Percentiles rank a stretch among this genome's conserved stretches.
These are phyloP conservation scores for Rhinogobio ventralis DNA, from an alignment of 2,797 vertebrate genomes.

Conservation along the genomic window DNA sequence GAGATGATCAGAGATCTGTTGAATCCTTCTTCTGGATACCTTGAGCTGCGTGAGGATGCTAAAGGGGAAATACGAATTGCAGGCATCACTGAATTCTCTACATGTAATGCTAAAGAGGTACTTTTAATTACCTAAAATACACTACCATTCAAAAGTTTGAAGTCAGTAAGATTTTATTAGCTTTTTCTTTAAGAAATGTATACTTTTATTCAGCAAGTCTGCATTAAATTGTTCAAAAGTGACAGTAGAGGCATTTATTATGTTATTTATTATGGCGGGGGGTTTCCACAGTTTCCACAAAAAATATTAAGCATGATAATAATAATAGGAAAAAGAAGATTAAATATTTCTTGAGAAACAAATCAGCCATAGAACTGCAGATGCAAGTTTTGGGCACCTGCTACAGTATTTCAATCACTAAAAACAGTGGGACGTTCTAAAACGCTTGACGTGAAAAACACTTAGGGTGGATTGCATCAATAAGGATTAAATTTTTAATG, in stretches of 20 bases:
- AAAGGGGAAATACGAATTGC: constrained; percentile 89
- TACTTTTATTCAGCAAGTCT: not conserved
- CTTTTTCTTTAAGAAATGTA: not conserved
- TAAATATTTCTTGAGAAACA: too few relatives aligned
- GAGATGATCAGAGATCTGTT: constrained; percentile 94
- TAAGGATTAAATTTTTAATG: too few relatives aligned
- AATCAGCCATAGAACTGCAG: too few relatives aligned
- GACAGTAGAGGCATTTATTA: not conserved
- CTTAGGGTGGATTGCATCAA: too few relatives aligned
- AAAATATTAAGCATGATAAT: too few relatives aligned
- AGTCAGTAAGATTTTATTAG: not conserved
- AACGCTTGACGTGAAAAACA: too few relatives aligned
- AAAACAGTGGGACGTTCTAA: too few relatives aligned
- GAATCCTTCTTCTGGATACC: constrained; percentile 87
- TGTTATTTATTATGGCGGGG: too few relatives aligned
- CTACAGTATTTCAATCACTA: too few relatives aligned
- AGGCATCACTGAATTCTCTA: constrained; percentile 90
- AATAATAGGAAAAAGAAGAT: too few relatives aligned
- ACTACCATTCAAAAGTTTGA: not conserved
- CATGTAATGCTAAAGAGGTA: constrained; percentile 89
- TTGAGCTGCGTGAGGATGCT: constrained; percentile 90
- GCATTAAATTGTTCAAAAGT: not conserved
- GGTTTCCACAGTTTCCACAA: too few relatives aligned
- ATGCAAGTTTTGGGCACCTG: too few relatives aligned
- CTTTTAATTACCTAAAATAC: constrained; percentile 18